These are phyloP conservation scores for Lycodopsis pacificus DNA, from an alignment of 2,797 vertebrate genomes.

Conservation along the genomic window DNA sequence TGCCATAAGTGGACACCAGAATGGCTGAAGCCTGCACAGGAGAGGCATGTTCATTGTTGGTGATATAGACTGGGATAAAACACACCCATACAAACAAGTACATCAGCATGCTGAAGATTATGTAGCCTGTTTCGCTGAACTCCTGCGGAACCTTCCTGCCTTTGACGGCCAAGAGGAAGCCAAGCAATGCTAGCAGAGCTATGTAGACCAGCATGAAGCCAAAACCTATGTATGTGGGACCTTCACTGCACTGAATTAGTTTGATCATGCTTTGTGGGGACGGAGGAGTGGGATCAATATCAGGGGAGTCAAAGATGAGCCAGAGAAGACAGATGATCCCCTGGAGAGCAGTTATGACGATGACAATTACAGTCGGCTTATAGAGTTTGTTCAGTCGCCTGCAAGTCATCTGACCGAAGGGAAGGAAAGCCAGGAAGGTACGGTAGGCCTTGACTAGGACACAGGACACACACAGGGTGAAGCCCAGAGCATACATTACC, in stretches of 20 bases:
- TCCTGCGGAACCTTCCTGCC: constrained; percentile 72
- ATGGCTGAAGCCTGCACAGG: constrained; percentile 78
- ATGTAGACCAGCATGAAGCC: constrained; percentile 76
- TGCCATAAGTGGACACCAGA: constrained; percentile 77
- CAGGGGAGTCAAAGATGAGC: constrained; percentile 68
- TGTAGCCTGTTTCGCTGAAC: constrained; percentile 74
- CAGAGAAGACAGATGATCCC: constrained; percentile 74
- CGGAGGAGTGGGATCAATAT: constrained; percentile 9
- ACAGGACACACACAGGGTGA: constrained; percentile 80
- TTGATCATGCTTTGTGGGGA: constrained; percentile 43
- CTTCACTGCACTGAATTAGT: constrained; percentile 64
- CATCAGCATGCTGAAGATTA: constrained; percentile 82
- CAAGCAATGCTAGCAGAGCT: constrained; percentile 69
- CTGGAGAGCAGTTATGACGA: constrained; percentile 56
- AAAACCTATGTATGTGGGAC: constrained; percentile 64
- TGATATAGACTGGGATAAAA: constrained; percentile 79
- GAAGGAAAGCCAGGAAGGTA: constrained; percentile 72
- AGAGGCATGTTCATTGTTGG: constrained; percentile 45
- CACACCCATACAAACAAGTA: constrained; percentile 82
- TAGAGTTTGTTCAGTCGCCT: constrained; percentile 57
- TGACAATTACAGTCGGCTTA: constrained; percentile 62
- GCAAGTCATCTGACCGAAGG: constrained; percentile 45
- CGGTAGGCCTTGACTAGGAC: constrained; percentile 76
- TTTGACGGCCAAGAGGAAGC: constrained; percentile 79
- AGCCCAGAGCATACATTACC: constrained; percentile 76